Conservation (phyloP, 2,797 vertebrate species). For the Tapirus indicus region DNA sequence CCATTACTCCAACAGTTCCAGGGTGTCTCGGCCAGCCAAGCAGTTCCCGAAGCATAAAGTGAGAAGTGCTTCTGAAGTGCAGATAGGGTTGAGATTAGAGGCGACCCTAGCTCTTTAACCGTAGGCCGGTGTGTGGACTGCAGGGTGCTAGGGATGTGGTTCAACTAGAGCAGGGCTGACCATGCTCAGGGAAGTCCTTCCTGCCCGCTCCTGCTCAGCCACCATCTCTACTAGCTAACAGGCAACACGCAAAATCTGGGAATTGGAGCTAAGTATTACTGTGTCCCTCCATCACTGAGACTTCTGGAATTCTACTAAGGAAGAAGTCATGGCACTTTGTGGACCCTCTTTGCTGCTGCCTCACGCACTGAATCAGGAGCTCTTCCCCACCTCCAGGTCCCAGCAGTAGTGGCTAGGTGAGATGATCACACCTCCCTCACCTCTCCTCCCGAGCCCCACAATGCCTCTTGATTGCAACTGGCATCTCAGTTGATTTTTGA, state of each 20-base stretch:
- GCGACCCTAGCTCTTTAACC: not conserved
- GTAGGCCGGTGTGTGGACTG: not conserved
- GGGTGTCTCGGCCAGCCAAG: not conserved
- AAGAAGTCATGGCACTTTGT: fast-evolving
- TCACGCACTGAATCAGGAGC: not conserved
- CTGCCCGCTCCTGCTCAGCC: not conserved
- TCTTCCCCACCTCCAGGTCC: not conserved
- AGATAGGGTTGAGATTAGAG: not conserved
- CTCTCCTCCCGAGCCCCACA: not conserved
- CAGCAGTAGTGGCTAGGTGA: not conserved
- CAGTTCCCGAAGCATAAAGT: not conserved
- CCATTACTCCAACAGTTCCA: too few relatives aligned
- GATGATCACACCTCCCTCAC: not conserved
- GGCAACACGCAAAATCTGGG: not conserved
- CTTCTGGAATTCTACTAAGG: not conserved
- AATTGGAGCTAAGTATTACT: too few relatives aligned
- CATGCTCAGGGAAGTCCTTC: not conserved
- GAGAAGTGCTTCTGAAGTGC: not conserved
- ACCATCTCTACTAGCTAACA: not conserved
- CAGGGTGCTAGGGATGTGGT: not conserved
- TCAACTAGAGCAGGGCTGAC: not conserved
- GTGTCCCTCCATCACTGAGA: not conserved
- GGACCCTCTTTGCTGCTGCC: not conserved
- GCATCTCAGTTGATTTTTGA: not conserved
- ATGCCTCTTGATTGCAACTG: not conserved